phyloP scores from a whole-genome alignment of 2,113 vertebrate species.

The Nothocercus julius region DNA sequence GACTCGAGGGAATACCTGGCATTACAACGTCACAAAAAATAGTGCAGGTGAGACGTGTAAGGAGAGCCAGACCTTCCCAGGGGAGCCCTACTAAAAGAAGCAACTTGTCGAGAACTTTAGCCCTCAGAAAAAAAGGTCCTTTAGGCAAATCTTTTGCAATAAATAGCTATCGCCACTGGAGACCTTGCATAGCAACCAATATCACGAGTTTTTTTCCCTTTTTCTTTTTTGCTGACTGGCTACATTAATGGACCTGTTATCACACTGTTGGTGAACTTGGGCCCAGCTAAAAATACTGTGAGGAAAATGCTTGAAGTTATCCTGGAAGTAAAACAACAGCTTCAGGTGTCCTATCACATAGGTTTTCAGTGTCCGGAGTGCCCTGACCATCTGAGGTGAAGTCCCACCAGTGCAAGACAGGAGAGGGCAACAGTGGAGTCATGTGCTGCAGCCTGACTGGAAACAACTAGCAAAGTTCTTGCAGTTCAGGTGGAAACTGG shows the following conservation, averaged over 20 bases:
- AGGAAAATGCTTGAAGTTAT: background rate
- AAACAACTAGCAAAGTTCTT: background rate
- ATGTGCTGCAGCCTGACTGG: background rate
- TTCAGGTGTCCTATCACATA: background rate
- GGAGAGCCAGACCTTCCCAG: slow-evolving; percentile 8
- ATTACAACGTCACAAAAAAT: fast-evolving
- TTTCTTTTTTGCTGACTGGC: slow-evolving; percentile 45
- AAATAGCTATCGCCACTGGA: background rate
- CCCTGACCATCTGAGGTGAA: background rate
- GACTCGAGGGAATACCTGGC: background rate
- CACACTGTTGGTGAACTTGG: background rate
- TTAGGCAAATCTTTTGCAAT: background rate
- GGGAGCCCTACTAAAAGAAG: background rate
- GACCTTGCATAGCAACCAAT: slow-evolving; percentile 61
- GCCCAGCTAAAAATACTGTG: slow-evolving; percentile 15
- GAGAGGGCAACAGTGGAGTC: background rate
- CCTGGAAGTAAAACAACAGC: background rate
- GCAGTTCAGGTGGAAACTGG: background rate
- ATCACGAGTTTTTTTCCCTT: background rate
- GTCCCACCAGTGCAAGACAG: slow-evolving; percentile 8
- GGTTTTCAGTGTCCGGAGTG: background rate
- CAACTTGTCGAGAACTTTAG: slow-evolving; percentile 30
- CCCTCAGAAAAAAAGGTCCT: slow-evolving; percentile 48
- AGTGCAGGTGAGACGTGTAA: background rate
- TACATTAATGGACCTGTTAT: slow-evolving; percentile 18